Evolutionary conservation across 2,113 vertebrate genomes (phyloP).

Genomic region (Macrotus californicus): DNA sequence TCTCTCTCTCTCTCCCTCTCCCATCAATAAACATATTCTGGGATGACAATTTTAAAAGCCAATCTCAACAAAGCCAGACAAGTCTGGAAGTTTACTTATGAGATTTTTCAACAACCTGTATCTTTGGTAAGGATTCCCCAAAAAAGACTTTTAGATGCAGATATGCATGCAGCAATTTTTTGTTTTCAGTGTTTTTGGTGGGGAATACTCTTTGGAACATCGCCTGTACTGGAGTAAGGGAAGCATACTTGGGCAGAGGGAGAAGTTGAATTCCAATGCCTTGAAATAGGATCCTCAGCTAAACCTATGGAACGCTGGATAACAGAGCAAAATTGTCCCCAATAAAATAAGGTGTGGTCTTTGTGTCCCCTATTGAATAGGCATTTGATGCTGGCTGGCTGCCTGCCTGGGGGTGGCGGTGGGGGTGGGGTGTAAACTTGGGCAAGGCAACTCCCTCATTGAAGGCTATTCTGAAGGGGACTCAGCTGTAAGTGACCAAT

Average conservation of each 20-base stretch:
- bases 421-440: not conserved
- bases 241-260: not conserved
- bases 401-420: not conserved
- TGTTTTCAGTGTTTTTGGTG: not conserved
- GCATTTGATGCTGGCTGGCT: not conserved
- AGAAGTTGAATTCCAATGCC: not conserved
- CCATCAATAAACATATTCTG: too few species aligned
- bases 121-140: not conserved
- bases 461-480: not conserved
- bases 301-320: not conserved
- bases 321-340: not conserved
- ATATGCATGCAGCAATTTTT: not conserved
- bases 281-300: not conserved
- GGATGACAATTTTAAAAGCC: not conserved
- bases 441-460: not conserved
- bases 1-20: too few species aligned
- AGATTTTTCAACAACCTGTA: not conserved
- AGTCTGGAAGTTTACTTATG: constrained; percentile 17
- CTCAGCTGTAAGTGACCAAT: not conserved
- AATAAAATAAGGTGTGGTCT: not conserved
- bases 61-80: not conserved
- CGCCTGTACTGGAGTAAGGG: not conserved
- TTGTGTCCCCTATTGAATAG: not conserved
- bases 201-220: not conserved
- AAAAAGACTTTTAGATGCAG: not conserved